These are phyloP conservation scores for Lamellibrachia luymesi DNA, from an alignment of 1,140 invertebrate species.

Conservation along the genomic window DNA sequence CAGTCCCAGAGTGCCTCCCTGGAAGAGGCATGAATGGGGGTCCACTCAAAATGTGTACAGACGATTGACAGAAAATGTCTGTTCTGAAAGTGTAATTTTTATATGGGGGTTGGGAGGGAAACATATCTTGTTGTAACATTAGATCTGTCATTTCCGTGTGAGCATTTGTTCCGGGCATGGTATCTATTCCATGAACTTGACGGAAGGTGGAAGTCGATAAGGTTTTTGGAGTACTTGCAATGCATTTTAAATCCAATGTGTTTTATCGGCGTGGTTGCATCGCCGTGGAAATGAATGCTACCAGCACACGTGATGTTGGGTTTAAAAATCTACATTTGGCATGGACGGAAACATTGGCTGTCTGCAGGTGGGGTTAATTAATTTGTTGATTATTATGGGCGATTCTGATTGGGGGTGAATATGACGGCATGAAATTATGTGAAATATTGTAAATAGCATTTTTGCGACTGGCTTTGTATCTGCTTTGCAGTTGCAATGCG, in stretches of 20 bases:
- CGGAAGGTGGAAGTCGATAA: too few relatives aligned
- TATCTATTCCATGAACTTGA: too few relatives aligned
- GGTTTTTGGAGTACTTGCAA: neutral
- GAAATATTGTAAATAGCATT: slow-evolving; percentile 6
- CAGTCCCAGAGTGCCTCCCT: neutral
- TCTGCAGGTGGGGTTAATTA: neutral
- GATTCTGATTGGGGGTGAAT: neutral
- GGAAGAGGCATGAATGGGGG: neutral
- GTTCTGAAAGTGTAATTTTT: neutral
- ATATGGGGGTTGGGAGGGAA: neutral
- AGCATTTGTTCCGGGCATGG: too few relatives aligned
- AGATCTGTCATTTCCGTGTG: neutral
- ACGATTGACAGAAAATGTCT: neutral
- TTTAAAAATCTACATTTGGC: neutral
- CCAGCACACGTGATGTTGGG: neutral
- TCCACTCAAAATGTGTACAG: too few relatives aligned
- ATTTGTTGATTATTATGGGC: neutral
- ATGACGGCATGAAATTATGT: neutral
- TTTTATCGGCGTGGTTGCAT: neutral
- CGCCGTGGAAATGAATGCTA: neutral
- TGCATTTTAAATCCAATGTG: neutral
- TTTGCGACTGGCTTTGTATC: neutral
- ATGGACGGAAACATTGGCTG: neutral
- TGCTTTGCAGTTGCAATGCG: neutral
- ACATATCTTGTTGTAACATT: neutral